phyloP scores from a whole-genome alignment of 2,797 vertebrate genomes.

The Pangasius djambal region DNA sequence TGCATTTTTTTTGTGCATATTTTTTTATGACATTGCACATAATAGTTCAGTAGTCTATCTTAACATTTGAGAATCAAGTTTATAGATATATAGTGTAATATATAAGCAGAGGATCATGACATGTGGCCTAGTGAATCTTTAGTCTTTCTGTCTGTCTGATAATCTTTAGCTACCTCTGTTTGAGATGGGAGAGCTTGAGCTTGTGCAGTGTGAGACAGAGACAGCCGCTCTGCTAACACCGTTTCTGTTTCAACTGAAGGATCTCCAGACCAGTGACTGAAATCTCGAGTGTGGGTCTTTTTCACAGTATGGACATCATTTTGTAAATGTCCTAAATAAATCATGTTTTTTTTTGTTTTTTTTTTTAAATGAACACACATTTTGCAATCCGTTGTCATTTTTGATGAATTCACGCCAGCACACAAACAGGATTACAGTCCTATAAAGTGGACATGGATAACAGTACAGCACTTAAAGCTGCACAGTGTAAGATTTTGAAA shows the following conservation, averaged over 20 bases:
- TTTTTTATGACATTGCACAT: conserved; percentile 57
- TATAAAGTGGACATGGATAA: background rate
- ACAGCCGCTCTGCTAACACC: conserved; percentile 25
- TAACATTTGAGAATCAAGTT: conserved; percentile 43
- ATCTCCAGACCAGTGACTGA: conserved; percentile 50
- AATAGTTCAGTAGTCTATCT: conserved; percentile 46
- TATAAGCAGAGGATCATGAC: conserved; percentile 43
- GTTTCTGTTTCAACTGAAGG: conserved; percentile 46
- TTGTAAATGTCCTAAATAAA: conserved; percentile 58
- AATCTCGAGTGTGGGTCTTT: conserved; percentile 42
- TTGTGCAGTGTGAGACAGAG: background rate
- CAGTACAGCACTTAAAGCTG: background rate
- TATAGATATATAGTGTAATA: conserved; percentile 47
- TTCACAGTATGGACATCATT: conserved; percentile 36
- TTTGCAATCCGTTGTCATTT: conserved; percentile 17
- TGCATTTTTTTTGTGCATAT: conserved; percentile 28
- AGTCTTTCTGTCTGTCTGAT: conserved; percentile 41
- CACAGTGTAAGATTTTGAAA: background rate
- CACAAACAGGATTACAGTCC: background rate
- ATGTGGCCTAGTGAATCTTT: conserved; percentile 42
- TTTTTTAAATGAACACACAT: conserved; percentile 25
- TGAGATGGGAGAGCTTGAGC: conserved; percentile 53
- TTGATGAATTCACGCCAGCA: background rate
- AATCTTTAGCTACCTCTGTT: conserved; percentile 60
- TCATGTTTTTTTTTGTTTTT: conserved; percentile 38